Base-by-base conservation (phyloP, 2,797 vertebrate genomes). In the Meda fulgida region DNA sequence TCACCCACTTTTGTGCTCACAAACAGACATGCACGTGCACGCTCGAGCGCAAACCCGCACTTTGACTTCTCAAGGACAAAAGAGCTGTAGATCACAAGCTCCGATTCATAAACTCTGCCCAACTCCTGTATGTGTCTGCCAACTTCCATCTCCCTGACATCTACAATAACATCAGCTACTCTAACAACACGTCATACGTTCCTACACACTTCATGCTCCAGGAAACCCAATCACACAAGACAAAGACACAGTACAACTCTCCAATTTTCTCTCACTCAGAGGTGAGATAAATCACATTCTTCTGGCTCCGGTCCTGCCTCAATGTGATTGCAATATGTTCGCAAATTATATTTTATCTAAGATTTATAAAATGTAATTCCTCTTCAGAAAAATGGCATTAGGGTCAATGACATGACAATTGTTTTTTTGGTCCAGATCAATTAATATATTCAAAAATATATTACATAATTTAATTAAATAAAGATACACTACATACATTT, bases 41-140 rank as follows among this genome's bases (percentile, higher is more conserved):
- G 38, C 40, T 77, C 55, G 4, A 43, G 69, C 53, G 26, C 79
- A 87, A 40, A 58, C 67, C n/a, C 26, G 1, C 75, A 60, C 51
- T 66, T 67, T 21, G 80, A 88, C 87, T 88, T 80, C 84, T 36
- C 89, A 90, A 89, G 87, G 90, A 91, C 87, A 81, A 83, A 83
- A 87, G 81, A 69, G 84, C 85, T 87, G 85, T 87, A 83, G 70
- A 75, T 86, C 78, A 75, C 66, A 73, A 85, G 48, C 79, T 66
- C 69, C 63, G 14, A 60, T 71, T 76, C 48, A 40, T 73, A 79
- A 72, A 31, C 72, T 78, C 60, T 76, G 51, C 46, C 43, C 29
- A 34, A 60, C 40, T 51, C 79, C 85, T 87, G 87, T 90, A 81
- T 85, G 82, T 85, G 86, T 83, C 84, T 80, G 65, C 81, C 86